These are phyloP conservation scores for Acropora tenuis DNA, from an alignment of 64 coral and sea anemone species.

Conservation along the genomic window DNA sequence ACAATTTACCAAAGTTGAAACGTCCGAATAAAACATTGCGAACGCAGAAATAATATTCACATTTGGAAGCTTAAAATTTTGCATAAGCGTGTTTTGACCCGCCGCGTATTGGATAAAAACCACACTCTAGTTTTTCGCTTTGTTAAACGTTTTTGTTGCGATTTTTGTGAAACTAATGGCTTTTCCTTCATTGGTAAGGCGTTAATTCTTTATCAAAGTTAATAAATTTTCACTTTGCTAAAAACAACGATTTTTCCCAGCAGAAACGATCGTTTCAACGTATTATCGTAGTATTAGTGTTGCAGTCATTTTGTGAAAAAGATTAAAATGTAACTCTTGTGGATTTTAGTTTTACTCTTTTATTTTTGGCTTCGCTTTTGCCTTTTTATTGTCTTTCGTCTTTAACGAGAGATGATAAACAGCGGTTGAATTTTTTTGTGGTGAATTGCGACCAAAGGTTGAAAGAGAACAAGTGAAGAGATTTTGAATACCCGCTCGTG, in stretches of 20 bases:
- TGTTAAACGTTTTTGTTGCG: not conserved
- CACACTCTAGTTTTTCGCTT: not conserved
- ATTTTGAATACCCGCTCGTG: slow-evolving; percentile 7
- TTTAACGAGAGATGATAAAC: not conserved
- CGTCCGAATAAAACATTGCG: slow-evolving; percentile 7
- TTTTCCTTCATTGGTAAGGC: not conserved
- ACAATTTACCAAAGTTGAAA: not conserved
- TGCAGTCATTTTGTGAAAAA: not conserved
- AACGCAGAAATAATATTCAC: not conserved
- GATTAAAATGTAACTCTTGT: not conserved
- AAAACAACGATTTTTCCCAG: too few relatives aligned
- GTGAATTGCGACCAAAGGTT: not conserved
- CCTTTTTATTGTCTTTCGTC: not conserved
- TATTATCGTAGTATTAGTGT: not conserved
- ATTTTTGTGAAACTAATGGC: not conserved
- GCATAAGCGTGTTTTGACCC: not conserved
- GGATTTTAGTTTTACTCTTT: not conserved
- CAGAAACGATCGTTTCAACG: too few relatives aligned
- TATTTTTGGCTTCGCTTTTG: not conserved
- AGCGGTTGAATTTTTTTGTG: slow-evolving; percentile 1
- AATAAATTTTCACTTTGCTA: too few relatives aligned
- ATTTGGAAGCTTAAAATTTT: not conserved
- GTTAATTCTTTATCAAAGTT: too few relatives aligned
- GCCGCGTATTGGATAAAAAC: not conserved
- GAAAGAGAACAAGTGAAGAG: not conserved